Base-by-base conservation (phyloP, 2,888 invertebrate genomes). In the Hypercompe scribonia region DNA sequence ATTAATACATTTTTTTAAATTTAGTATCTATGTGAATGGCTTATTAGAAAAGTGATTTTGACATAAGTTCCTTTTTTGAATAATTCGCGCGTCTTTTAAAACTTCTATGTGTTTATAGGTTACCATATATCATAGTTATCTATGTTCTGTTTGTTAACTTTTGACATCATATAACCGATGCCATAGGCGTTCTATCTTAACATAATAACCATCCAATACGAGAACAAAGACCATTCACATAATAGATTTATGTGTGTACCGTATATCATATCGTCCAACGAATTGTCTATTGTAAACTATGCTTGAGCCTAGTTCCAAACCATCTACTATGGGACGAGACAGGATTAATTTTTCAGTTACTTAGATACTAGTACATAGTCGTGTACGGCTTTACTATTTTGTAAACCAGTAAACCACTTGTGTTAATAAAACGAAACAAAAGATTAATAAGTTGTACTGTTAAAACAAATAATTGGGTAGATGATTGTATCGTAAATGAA, bases 281-380 rank as follows among this genome's bases (percentile, higher is more conserved):
- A 13, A 39, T 50, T 63, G 68, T 73, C 73, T 73, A 73, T 73
- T 73, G 73, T 73, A 73, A 42, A 73, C 28, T 65, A 46, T 28
- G n/a, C 63, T 42, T 63, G 63, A 70, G 65, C 36, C 42, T 64
- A 65, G 68, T 72, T 68, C 31, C n/a, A 65, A 65, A 28, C 28
- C 50, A 69, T 46, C n/a, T 68, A 54, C 68, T 61, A 33, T 42
- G 33, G 46, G 46, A 69, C 28, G 28, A 31, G 28, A 28, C 28
- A 28, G 10, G 5, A 3, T 15, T 5, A n/a, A 28, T n/a, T 28
- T 28, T n/a, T 28, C 11, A n/a, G n/a, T 13, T 13, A 28, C 58
- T 58, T n/a, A 28, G 2, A 28, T 28, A 11, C 10, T 11, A 21
- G 4, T 54, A 54, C 28, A 54, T 2, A 54, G n/a, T 54, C 2